These are phyloP conservation scores for Scaptodrosophila lebanonensis DNA, from an alignment of 1,140 invertebrate genomes.

Conservation along the genomic window DNA sequence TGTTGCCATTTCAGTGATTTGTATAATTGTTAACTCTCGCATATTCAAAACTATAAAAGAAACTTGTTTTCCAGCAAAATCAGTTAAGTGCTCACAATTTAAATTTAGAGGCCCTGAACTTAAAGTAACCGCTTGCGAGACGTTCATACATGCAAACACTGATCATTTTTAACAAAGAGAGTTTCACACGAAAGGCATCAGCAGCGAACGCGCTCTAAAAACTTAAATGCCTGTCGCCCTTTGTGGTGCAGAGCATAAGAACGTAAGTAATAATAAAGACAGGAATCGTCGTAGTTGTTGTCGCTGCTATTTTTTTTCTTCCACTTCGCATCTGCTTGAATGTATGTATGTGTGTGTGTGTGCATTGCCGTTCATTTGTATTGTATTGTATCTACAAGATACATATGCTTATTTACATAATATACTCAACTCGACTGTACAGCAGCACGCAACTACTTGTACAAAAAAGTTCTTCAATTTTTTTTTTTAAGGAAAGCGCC, in stretches of 20 bases:
- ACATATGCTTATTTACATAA: slow-evolving; percentile 55
- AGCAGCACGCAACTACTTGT: too few species aligned
- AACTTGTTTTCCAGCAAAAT: too few species aligned
- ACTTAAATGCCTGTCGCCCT: background rate
- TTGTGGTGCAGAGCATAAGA: slow-evolving; percentile 10
- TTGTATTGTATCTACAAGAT: slow-evolving; percentile 30
- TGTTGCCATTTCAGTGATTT: too few species aligned
- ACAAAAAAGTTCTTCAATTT: slow-evolving; percentile 8
- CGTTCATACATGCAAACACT: too few species aligned
- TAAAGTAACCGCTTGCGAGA: too few species aligned
- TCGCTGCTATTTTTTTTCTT: slow-evolving; percentile 1
- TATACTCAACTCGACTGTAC: slow-evolving; percentile 44
- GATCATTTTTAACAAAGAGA: too few species aligned
- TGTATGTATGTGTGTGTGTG: background rate
- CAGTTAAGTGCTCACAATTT: too few species aligned
- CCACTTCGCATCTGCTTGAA: background rate
- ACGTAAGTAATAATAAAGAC: slow-evolving; percentile 7
- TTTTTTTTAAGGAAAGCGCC: slow-evolving; percentile 37
- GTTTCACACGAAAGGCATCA: too few species aligned
- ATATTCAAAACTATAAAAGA: too few species aligned
- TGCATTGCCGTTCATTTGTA: slow-evolving; percentile 3
- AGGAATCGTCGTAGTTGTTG: slow-evolving; percentile 12
- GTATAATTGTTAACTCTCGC: too few species aligned
- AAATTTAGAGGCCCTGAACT: too few species aligned
- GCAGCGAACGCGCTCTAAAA: slow-evolving; percentile 4